phyloP scores from a whole-genome alignment of 1,140 invertebrate species.

The Eupristina koningsbergeri region DNA sequence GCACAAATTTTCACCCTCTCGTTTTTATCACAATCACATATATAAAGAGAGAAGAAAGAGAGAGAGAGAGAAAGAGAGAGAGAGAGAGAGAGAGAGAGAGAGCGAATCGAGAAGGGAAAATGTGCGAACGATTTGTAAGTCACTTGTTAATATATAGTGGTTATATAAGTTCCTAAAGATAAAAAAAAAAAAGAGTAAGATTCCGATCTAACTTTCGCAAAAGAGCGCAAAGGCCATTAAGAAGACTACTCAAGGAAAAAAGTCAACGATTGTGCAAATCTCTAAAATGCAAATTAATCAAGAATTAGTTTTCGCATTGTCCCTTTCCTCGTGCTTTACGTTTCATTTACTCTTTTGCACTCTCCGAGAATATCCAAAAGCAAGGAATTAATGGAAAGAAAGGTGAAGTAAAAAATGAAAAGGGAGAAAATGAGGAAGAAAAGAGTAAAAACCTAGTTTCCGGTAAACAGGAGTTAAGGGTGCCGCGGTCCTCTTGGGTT shows the following conservation, averaged over 20 bases:
- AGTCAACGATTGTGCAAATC: background rate
- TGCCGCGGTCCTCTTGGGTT: conserved; percentile 40
- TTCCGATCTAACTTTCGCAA: conserved; percentile 12
- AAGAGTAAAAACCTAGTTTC: conserved; percentile 42
- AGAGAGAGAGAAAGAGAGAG: background rate
- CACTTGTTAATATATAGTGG: conserved; percentile 20
- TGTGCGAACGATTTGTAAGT: conserved; percentile 33
- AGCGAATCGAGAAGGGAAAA: background rate
- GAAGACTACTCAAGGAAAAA: background rate
- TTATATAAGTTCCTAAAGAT: background rate
- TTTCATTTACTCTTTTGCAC: background rate
- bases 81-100: background rate
- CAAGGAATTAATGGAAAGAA: background rate
- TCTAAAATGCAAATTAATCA: conserved; percentile 44
- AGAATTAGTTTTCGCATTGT: conserved; percentile 50
- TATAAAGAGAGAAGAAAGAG: background rate
- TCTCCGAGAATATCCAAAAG: background rate
- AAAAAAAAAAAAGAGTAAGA: conserved; percentile 10
- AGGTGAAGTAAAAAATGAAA: background rate
- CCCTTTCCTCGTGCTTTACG: background rate
- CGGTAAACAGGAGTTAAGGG: conserved; percentile 36
- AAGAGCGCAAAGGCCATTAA: background rate
- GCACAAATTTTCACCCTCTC: background rate
- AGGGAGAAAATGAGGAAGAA: background rate
- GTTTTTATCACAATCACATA: background rate